Conservation (phyloP, 2,113 vertebrate species). For the Cryptomyrus ogoouensis region DNA sequence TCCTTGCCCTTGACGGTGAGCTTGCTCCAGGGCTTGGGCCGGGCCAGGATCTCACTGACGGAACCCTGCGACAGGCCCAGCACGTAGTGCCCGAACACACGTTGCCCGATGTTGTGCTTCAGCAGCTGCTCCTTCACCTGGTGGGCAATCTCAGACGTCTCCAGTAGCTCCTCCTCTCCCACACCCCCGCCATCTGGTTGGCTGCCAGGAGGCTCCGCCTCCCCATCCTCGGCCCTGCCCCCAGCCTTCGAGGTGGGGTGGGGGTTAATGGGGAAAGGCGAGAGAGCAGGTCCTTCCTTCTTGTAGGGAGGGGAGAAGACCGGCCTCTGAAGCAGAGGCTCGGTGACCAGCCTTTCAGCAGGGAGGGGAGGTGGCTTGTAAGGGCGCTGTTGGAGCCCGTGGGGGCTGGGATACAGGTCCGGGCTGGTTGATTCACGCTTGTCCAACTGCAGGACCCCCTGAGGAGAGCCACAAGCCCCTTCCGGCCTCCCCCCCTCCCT, state of each 20-base stretch:
- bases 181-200: conserved; percentile 60
- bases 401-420: conserved; percentile 49
- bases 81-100: conserved; percentile 94
- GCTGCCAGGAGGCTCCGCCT: conserved; percentile 66
- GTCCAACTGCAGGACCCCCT: conserved; percentile 56
- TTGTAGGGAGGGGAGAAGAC: conserved; percentile 71
- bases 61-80: conserved; percentile 95
- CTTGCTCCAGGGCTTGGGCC: conserved; percentile 98
- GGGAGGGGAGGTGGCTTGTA: conserved; percentile 74
- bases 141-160: conserved; percentile 91
- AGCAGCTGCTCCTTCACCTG: conserved; percentile 97
- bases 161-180: conserved; percentile 82
- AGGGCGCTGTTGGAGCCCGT: conserved; percentile 56
- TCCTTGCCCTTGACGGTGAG: conserved; percentile 98
- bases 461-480: conserved; percentile 69
- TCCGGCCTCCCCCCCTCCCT: conserved; percentile 66
- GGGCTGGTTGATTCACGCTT: conserved; percentile 64
- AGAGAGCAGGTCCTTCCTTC: conserved; percentile 58
- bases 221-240: conserved; percentile 28
- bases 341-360: conserved; percentile 53
- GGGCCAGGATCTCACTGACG: conserved; percentile 92
- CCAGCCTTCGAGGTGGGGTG: conserved; percentile 67
- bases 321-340: conserved; percentile 68
- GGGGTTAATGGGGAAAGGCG: conserved; percentile 69
- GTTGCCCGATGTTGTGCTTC: conserved; percentile 96